Evolutionary conservation across 1,140 invertebrate species (phyloP), one percentile per base, ranked within the genome.

Genomic region (Phenacoccus solenopsis): DNA sequence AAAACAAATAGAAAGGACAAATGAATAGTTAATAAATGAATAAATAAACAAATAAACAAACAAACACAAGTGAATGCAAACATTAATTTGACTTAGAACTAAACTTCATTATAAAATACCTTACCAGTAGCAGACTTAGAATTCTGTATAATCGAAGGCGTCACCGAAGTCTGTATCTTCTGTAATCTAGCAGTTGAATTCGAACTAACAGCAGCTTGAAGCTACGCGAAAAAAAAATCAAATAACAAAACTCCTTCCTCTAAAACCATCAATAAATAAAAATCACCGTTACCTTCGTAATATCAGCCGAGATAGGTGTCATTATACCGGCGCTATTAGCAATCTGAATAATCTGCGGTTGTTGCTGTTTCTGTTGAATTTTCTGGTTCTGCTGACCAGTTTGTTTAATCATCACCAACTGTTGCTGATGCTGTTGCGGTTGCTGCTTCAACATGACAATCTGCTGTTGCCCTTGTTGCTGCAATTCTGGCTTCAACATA

Each of bases 271-370:
- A 13, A 7, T 13, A 32, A 32, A 32, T 13, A 13, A 32, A 32
- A 32, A 32, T 32, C 13, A 32, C n/a, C 30, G 30, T 32, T 10
- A 64, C 59, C 59, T 64, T 64, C 4, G 59, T 27, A 24, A 64
- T 25, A 24, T 64, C 59, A 1, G 59, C 21, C 21, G 22, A 24
- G 13, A 24, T 5, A 64, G 59, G 25, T 10, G 59, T 64, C 22
- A 64, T 27, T 3, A 64, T 64, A 27, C 25, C 25, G 22, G 22
- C 59, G 16, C 59, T 64, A 27, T 64, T 64, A 4, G 59, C 25
- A 9, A 64, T 64, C 25, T 64, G 59, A 4, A 64, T 64, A 64
- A 64, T 64, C 59, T 64, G 59, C 59, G 59, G 59, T 16, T 64
- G 59, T 10, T 20, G 2, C 25, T 64, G 59, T 27, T 64, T 64